Percentiles rank a stretch among this genome's conserved stretches.
Conservation (phyloP, 2,888 invertebrate species). For the Apomyelois bistriatella region DNA sequence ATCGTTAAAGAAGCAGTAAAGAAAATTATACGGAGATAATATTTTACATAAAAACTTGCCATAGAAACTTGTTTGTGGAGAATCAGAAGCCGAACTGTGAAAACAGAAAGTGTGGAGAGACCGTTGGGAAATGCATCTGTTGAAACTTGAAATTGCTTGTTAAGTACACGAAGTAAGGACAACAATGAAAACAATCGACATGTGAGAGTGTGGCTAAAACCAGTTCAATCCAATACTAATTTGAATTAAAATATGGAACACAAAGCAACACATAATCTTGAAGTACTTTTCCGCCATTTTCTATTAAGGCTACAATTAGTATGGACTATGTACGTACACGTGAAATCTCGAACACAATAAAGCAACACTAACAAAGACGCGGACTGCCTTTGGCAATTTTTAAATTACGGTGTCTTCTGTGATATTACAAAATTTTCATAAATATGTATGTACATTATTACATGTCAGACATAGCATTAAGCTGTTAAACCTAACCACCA, state of each 20-base stretch:
- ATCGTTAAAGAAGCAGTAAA: slow-evolving; percentile 2
- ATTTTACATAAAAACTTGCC: slow-evolving; percentile 8
- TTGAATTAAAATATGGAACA: not conserved
- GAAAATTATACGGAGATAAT: slow-evolving; percentile 7
- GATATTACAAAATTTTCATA: too few relatives aligned
- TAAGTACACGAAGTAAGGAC: slow-evolving; percentile 33
- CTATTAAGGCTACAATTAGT: too few relatives aligned
- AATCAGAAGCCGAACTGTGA: slow-evolving; percentile 31
- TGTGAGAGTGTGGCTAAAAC: not conserved
- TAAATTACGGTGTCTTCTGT: too few relatives aligned
- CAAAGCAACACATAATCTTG: too few relatives aligned
- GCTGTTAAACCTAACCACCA: too few relatives aligned
- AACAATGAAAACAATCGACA: slow-evolving; percentile 18
- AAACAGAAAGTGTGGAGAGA: slow-evolving; percentile 36
- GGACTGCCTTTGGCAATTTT: too few relatives aligned
- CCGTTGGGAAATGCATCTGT: slow-evolving; percentile 29
- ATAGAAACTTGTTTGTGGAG: slow-evolving; percentile 19
- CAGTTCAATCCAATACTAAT: not conserved
- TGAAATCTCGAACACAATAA: too few relatives aligned
- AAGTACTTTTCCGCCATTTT: too few relatives aligned
- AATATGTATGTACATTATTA: too few relatives aligned
- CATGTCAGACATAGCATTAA: too few relatives aligned
- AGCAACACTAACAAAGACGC: too few relatives aligned
- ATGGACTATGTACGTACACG: too few relatives aligned
- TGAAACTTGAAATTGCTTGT: slow-evolving; percentile 41